phyloP scores from a whole-genome alignment of 1,140 invertebrate species.

The Zaprionus davidi region DNA sequence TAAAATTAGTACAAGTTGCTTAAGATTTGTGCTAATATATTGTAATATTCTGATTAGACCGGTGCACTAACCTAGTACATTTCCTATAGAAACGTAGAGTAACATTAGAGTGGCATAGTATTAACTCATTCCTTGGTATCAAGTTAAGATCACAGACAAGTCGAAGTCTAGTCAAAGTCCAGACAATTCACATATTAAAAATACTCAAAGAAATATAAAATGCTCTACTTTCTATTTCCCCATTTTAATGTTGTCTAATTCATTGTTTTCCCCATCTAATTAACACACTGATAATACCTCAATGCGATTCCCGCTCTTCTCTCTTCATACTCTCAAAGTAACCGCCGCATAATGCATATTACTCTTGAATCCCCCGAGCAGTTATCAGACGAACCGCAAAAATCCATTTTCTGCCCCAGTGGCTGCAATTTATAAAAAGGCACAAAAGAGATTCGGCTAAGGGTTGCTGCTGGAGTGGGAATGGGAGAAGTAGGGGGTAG shows the following conservation, averaged over 20 bases:
- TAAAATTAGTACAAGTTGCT: too few relatives aligned
- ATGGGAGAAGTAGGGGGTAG: not conserved
- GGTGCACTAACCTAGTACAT: too few relatives aligned
- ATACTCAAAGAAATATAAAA: not conserved
- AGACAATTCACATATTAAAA: not conserved
- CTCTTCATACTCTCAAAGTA: not conserved
- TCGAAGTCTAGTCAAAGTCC: too few relatives aligned
- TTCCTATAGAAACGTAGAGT: too few relatives aligned
- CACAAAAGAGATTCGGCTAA: conserved; percentile 60
- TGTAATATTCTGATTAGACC: too few relatives aligned
- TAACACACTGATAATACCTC: conserved; percentile 12
- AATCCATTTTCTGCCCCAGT: conserved; percentile 76
- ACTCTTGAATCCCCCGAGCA: conserved; percentile 60
- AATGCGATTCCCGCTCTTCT: not conserved
- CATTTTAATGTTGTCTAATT: not conserved
- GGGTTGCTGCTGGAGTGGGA: not conserved
- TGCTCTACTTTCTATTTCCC: too few relatives aligned
- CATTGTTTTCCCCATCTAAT: conserved; percentile 11
- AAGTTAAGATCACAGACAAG: too few relatives aligned
- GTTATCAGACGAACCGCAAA: conserved; percentile 74
- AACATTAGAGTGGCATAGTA: too few relatives aligned
- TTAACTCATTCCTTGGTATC: too few relatives aligned
- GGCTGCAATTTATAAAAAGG: conserved; percentile 75
- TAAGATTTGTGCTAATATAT: too few relatives aligned
- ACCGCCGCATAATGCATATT: conserved; percentile 36